These are phyloP conservation scores for Capra hircus DNA, from an alignment of 2,113 vertebrate genomes.

Conservation along the genomic window DNA sequence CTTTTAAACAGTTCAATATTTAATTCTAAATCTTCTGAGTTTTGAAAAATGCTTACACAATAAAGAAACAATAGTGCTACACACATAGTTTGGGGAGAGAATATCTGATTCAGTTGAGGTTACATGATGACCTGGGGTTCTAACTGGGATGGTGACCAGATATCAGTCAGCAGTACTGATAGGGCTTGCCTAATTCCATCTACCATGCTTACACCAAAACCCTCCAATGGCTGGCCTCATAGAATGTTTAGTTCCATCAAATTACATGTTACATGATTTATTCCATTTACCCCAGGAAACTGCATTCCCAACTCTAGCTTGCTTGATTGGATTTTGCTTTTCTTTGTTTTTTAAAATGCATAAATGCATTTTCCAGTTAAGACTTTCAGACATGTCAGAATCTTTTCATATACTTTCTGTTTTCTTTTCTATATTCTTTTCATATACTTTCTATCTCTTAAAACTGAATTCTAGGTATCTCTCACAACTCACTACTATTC, in stretches of 20 bases:
- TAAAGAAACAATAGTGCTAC: neutral
- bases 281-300: neutral
- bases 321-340: neutral
- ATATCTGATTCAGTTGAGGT: neutral
- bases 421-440: neutral
- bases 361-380: neutral
- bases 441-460: neutral
- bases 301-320: neutral
- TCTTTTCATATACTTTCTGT: neutral
- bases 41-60: neutral
- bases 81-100: no score
- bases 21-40: neutral
- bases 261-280: neutral
- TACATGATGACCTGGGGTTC: accelerated
- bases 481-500: neutral
- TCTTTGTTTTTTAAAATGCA: neutral
- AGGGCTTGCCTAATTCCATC: neutral
- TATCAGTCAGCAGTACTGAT: neutral
- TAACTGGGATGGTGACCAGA: neutral
- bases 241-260: neutral
- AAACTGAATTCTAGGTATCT: neutral
- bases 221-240: neutral
- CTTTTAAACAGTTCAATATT: neutral
- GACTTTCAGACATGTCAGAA: neutral
- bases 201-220: neutral